Base-by-base conservation (phyloP, 2,888 invertebrate genomes). In the Drosophila mimetica region DNA sequence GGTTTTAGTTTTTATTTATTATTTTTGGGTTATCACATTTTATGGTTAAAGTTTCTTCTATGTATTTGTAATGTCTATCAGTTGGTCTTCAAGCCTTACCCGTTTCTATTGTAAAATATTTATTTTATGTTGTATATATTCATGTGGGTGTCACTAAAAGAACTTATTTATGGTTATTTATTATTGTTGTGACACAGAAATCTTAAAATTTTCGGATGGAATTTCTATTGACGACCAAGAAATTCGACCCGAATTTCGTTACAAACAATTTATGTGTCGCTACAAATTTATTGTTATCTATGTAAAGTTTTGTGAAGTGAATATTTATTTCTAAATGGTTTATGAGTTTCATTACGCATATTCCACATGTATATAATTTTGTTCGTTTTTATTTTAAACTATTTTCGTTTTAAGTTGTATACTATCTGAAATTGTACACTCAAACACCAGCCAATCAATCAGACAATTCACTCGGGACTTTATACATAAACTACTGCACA, bases 371-470 rank as follows among this genome's bases (percentile, higher is more conserved):
- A 58, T 4, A 60, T 54, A 55, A 46, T 30, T 47, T 32, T 8
- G 22, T 39, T 4, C 9, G 11, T 64, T 20, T 61, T 36, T 57
- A 41, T 44, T 39, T 47, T 22, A 36, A 18, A 18, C 25, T 39
- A 14, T n/a, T 39, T 14, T 32, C 11, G 39, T 55, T 51, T 28
- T 52, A 48, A 59, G 63, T 64, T 65, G 36, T 42, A 66, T 53
- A 30, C 18, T 36, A 18, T 32, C 32, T 52, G 8, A 18, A 66
- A 71, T 46, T 71, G 55, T 65, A 79, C 76, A 76, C 85, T 83
- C 83, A 85, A 83, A 82, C 83, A 85, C 82, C 79, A 72, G 85
- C 85, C 85, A 76, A 55, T 30, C 47, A 36, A 57, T 52, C 25
- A 57, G 55, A 64, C 50, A 41, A 55, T 59, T 57, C 2, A 54